A percentile compares a stretch with the other conserved stretches of the same genome.
phyloP scores from a whole-genome alignment of 1,140 invertebrate species.

The Aphidius gifuensis region DNA sequence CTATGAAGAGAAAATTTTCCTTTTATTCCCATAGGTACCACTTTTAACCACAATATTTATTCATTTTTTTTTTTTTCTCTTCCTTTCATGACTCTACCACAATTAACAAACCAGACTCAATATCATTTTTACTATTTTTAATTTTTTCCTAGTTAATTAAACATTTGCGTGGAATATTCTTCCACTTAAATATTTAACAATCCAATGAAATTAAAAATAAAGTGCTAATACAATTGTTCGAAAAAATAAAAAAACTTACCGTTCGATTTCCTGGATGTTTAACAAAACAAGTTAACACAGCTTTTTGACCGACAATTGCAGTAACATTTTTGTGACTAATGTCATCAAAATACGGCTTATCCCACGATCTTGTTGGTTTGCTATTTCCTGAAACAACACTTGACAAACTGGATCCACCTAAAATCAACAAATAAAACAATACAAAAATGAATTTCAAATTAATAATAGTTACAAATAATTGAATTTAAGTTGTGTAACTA shows the following conservation, averaged over 20 bases:
- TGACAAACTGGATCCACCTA: slow-evolving; percentile 48
- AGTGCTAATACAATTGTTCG: no score
- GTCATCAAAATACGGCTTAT: slow-evolving; percentile 81
- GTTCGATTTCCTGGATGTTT: slow-evolving; percentile 85
- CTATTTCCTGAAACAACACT: slow-evolving; percentile 41
- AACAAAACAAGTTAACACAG: slow-evolving; percentile 76
- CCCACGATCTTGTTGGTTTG: slow-evolving; percentile 46
- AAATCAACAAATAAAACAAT: slow-evolving; percentile 22
- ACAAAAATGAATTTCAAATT: slow-evolving; percentile 13
- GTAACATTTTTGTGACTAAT: slow-evolving; percentile 78
- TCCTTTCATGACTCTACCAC: slow-evolving; percentile 11
- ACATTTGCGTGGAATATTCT: slow-evolving; percentile 16
- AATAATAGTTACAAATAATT: not conserved
- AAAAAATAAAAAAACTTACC: slow-evolving; percentile 58
- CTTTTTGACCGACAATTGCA: slow-evolving; percentile 78
- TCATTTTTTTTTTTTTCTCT: slow-evolving; percentile 12
- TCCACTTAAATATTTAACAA: no score
- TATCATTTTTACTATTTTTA: not conserved
- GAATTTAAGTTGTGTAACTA: slow-evolving; percentile 2
- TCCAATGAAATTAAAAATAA: no score
- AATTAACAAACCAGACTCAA: slow-evolving; percentile 24
- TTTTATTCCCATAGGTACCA: slow-evolving; percentile 10
- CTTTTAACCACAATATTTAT: slow-evolving; percentile 13
- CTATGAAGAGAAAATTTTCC: not conserved
- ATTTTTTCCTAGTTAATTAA: slow-evolving; percentile 25